Percentiles rank a stretch among this genome's conserved stretches.
Evolutionary conservation across 2,113 vertebrate species (phyloP).

Genomic region (Oryzias celebensis): DNA sequence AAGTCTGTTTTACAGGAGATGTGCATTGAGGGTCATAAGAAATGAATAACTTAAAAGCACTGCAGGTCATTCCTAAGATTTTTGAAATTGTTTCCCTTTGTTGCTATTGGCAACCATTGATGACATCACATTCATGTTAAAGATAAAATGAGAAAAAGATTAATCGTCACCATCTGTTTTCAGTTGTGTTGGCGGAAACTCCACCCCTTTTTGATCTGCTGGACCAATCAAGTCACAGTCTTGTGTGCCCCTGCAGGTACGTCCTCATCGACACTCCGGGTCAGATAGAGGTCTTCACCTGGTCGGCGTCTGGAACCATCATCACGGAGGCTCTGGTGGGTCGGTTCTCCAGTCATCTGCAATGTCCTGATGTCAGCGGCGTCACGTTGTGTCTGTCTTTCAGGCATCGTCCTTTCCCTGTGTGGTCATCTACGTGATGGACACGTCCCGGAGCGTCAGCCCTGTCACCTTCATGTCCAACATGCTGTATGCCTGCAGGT

Average conservation of each 20-base stretch:
- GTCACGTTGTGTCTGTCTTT: background rate
- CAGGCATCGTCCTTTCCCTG: slow-evolving; percentile 95
- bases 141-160: no score
- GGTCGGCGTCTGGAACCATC: slow-evolving; percentile 97
- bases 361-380: background rate
- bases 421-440: slow-evolving; percentile 95
- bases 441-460: slow-evolving; percentile 92
- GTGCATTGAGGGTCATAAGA: no score
- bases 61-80: no score
- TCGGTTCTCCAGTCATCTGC: background rate
- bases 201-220: no score
- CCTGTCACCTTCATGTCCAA: slow-evolving; percentile 99
- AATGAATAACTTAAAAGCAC: no score
- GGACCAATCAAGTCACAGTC: background rate
- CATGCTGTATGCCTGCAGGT: slow-evolving; percentile 99
- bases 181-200: no score
- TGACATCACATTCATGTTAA: no score
- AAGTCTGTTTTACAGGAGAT: no score
- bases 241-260: slow-evolving; percentile 74
- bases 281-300: slow-evolving; percentile 98
- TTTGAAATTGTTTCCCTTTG: no score
- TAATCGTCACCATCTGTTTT: no score
- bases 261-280: slow-evolving; percentile 97
- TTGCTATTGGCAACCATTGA: no score
- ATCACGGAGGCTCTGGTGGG: slow-evolving; percentile 93